phyloP scores from a whole-genome alignment of 2,113 vertebrate species.

The Entelurus aequoreus region DNA sequence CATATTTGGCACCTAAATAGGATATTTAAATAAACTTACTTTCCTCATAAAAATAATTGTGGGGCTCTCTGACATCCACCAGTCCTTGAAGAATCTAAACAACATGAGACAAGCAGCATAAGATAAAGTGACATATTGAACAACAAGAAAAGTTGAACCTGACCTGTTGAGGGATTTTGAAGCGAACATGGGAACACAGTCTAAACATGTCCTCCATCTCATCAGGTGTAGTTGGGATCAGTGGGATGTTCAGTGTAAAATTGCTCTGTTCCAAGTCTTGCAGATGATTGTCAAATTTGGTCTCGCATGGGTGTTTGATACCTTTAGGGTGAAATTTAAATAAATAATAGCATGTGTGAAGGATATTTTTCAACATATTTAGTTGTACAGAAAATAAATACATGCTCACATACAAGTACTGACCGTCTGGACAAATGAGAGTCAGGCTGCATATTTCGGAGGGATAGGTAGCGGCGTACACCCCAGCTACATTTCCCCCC shows the following conservation, averaged over 20 bases:
- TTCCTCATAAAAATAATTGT: constrained; percentile 90
- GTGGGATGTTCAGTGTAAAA: constrained; percentile 70
- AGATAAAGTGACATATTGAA: not conserved
- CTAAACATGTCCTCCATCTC: constrained; percentile 96
- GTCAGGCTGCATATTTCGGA: constrained; percentile 84
- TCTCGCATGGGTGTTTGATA: constrained; percentile 76
- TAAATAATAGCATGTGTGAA: not conserved
- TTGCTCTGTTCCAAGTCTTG: constrained; percentile 72
- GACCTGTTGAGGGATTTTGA: constrained; percentile 95
- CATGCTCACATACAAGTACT: constrained; percentile 40
- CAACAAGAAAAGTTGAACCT: constrained; percentile 1
- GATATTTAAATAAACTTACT: constrained; percentile 64
- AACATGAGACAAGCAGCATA: constrained; percentile 1
- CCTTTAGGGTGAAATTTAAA: constrained; percentile 61
- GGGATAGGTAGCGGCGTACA: constrained; percentile 86
- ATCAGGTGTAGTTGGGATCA: constrained; percentile 85
- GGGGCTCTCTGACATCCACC: constrained; percentile 86
- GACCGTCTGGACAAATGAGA: constrained; percentile 92
- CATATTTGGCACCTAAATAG: too few species aligned
- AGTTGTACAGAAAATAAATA: constrained; percentile 1
- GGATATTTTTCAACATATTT: not conserved
- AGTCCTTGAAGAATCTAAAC: constrained; percentile 90
- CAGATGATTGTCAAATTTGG: constrained; percentile 78
- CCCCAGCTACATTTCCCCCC: constrained; percentile 89
- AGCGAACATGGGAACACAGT: constrained; percentile 90